Base-by-base conservation (phyloP, 1,140 invertebrate species). In the Elymnias hypermnestra region DNA sequence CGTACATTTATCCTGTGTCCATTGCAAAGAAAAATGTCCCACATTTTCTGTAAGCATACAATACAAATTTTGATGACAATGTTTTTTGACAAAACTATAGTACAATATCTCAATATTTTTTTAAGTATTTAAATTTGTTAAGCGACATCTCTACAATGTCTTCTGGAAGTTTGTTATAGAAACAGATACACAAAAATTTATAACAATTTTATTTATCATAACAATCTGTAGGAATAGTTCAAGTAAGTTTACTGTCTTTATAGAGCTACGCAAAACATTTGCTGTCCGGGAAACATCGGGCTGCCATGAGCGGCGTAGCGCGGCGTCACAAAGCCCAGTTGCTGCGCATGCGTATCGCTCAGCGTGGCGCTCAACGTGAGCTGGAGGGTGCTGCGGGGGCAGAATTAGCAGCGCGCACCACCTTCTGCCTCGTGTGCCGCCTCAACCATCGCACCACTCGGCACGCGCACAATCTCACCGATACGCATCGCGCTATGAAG, bases 401-500 rank as follows among this genome's bases (percentile, higher is more conserved):
- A n/a, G 90, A 90, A 53, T 79, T 93, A 15, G 87, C 89, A 2
- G 77, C 88, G 23, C 87, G 89, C 23, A 91, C 91, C 12, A 89
- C 90, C 36, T 94, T 92, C 70, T 94, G 94, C 76, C 89, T 90
- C 8, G 89, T 94, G 40, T 94, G 94, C 74, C 93, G 94, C 51
- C 87, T 95, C 47, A 94, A 94, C 73, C 94, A 94, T 77, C 91
- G 91, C 53, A 93, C 93, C 56, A 87, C 91, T 6, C 92, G 93
- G 62, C 89, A 90, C 36, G 89, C 92, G 26, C 94, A 95, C 86
- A 91, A 93, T 60, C 79, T 89, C 21, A 94, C 92, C 5, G 90
- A 93, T 46, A 90, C 91, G 3, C 94, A 95, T 77, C 89, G 92
- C 67, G 92, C 92, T 56, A 94, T 95, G 87, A 93, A 93, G 69